Evolutionary conservation across 2,113 vertebrate species (phyloP).

Genomic region (Delphinus delphis): DNA sequence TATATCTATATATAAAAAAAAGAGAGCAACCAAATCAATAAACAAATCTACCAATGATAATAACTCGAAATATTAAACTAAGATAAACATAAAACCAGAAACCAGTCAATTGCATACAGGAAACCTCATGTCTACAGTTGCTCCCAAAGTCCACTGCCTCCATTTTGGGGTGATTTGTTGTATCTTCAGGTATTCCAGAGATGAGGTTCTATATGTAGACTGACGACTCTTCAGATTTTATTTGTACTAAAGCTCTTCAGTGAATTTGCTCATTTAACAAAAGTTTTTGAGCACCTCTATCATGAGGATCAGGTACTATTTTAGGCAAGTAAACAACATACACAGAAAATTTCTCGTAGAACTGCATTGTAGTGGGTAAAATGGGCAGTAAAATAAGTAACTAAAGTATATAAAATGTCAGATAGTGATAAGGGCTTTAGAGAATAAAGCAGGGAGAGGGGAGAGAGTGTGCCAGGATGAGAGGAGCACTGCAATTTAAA

Average conservation of each 20-base stretch:
- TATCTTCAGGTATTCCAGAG: no score
- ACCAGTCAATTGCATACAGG: no score
- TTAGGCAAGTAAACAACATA: not conserved
- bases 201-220: not conserved
- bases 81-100: no score
- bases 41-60: no score
- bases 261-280: constrained; percentile 23
- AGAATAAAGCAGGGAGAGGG: not conserved
- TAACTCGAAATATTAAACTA: no score
- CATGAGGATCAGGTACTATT: not conserved
- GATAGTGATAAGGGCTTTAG: not conserved
- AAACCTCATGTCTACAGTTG: no score
- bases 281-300: not conserved
- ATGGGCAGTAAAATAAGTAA: not conserved
- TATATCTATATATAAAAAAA: no score
- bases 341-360: not conserved
- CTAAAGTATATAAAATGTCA: not conserved
- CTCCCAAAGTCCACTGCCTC: no score
- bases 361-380: not conserved
- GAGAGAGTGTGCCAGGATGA: not conserved
- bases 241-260: not conserved
- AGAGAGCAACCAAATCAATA: no score
- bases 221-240: not conserved
- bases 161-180: no score
- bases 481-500: constrained; percentile 14